These are phyloP conservation scores for Amazona guildingii DNA, from an alignment of 2,113 vertebrate species.

Conservation along the genomic window DNA sequence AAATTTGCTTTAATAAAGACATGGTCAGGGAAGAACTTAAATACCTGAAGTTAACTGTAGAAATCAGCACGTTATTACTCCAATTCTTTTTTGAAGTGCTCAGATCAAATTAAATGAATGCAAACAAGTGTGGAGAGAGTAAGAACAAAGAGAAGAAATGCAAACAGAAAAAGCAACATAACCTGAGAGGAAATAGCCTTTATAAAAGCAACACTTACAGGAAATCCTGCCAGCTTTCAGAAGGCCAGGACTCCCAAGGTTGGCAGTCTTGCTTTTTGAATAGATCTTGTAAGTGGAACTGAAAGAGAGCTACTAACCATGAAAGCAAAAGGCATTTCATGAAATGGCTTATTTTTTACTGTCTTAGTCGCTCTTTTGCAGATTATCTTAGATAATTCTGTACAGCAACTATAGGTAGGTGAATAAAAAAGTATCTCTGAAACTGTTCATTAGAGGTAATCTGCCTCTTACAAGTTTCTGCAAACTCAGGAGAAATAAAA, in stretches of 20 bases:
- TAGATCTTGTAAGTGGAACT: not conserved
- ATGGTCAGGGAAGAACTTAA: not conserved
- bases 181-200: not conserved
- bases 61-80: not conserved
- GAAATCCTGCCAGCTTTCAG: constrained; percentile 8
- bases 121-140: not conserved
- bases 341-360: not conserved
- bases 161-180: not conserved
- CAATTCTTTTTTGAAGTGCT: not conserved
- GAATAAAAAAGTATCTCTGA: not conserved
- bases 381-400: not conserved
- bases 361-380: not conserved
- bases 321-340: not conserved
- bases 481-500: not conserved
- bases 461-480: not conserved
- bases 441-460: not conserved
- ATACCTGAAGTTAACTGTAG: not conserved
- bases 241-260: not conserved
- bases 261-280: not conserved
- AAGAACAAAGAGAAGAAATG: not conserved
- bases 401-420: not conserved
- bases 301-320: not conserved
- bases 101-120: not conserved
- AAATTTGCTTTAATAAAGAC: not conserved
- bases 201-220: not conserved